Evolutionary conservation across 2,888 invertebrate genomes (phyloP).

Genomic region (Rhaphigaster nebulosa): DNA sequence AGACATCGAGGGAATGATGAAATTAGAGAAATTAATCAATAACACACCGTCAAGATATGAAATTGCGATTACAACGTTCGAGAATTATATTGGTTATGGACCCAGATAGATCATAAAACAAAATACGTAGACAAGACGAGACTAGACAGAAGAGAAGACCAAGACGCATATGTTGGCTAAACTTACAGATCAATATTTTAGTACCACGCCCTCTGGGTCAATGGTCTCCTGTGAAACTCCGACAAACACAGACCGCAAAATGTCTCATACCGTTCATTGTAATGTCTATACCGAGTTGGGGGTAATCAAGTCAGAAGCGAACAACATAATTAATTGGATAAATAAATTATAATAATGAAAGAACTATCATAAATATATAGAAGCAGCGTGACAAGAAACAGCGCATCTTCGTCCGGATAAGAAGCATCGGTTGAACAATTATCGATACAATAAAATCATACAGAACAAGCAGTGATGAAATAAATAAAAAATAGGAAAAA

Average conservation of each 20-base stretch:
- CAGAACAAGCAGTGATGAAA: background rate
- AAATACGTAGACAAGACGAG: background rate
- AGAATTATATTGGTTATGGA: background rate
- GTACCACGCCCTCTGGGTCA: constrained; percentile 53
- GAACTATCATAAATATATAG: background rate
- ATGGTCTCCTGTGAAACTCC: constrained; percentile 37
- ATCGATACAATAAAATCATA: background rate
- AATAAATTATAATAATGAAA: background rate
- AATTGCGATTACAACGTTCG: background rate
- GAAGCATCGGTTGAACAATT: background rate
- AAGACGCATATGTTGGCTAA: constrained; percentile 55
- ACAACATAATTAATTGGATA: background rate
- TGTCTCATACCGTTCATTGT: background rate
- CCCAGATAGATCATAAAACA: background rate
- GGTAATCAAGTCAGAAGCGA: background rate
- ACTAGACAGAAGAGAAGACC: constrained; percentile 43
- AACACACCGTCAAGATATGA: background rate
- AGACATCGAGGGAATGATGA: background rate
- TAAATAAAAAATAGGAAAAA: background rate
- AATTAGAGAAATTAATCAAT: background rate
- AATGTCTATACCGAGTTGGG: background rate
- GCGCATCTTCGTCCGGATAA: background rate
- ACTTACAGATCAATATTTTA: constrained; percentile 55
- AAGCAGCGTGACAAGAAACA: background rate
- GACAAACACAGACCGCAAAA: constrained; percentile 42